Evolutionary conservation across 2,888 invertebrate genomes (phyloP).

Genomic region (Trissonchulus sp.): DNA sequence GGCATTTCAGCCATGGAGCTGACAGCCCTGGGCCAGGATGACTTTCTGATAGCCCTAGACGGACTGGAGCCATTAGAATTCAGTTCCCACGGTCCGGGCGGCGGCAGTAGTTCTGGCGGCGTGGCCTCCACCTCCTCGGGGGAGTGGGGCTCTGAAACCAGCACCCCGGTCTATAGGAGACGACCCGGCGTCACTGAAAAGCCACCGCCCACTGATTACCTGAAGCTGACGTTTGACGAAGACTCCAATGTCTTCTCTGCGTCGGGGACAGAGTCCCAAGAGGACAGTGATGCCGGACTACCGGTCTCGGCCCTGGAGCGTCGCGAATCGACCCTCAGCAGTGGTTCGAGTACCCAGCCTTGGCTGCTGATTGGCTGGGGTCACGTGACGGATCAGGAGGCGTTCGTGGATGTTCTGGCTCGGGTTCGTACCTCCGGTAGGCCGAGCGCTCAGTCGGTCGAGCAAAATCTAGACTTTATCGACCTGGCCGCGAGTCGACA

Average conservation of each 20-base stretch:
- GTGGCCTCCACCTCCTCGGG: not conserved
- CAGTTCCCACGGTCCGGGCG: not conserved
- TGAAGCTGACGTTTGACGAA: conserved; percentile 31
- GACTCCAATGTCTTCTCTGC: conserved; percentile 11
- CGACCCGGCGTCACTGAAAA: not conserved
- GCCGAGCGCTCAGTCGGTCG: not conserved
- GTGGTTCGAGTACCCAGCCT: not conserved
- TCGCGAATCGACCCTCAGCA: too few species aligned
- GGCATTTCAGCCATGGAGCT: conserved; percentile 15
- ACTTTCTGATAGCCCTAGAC: not conserved
- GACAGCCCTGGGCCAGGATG: not conserved
- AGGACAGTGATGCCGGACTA: conserved; percentile 15
- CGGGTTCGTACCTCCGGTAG: conserved; percentile 27
- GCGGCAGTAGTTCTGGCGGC: not conserved
- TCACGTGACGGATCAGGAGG: conserved; percentile 28
- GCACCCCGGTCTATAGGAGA: not conserved
- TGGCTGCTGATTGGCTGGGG: conserved; percentile 31
- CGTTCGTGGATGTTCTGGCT: conserved; percentile 31
- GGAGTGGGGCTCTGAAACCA: not conserved
- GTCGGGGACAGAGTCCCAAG: not conserved
- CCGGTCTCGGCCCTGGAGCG: too few species aligned
- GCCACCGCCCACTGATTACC: conserved; percentile 30
- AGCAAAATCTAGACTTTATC: conserved; percentile 24
- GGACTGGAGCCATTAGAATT: not conserved
- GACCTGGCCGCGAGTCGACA: too few species aligned